Base-by-base conservation (phyloP, 2,888 invertebrate species). In the Lithophane ornitopus region DNA sequence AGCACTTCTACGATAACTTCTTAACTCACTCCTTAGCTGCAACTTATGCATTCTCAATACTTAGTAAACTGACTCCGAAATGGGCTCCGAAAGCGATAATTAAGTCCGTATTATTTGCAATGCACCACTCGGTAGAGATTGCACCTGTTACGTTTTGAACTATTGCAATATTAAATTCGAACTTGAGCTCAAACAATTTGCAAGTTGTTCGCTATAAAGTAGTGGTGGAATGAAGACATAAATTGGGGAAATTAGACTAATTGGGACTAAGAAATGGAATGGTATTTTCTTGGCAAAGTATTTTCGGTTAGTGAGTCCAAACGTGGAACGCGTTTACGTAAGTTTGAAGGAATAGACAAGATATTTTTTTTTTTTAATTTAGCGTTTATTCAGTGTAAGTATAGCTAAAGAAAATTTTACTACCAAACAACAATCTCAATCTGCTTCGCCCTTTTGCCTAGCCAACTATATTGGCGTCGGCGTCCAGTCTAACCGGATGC, bases 101-200 rank as follows among this genome's bases (percentile, higher is more conserved):
- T 85, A 85, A 76, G 63, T 73, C 28, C 39, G 59, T 62, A 54
- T 81, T 84, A 72, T 84, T 77, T 81, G 76, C 81, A 61, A 70
- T 71, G 65, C 80, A 41, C 52, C 56, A 70, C 52, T 74, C 16
- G 59, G 63, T n/a, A 14, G 44, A n/a, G 44, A 70, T 56, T 81
- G 81, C 81, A 81, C 84, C 84, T 81, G 81, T 80, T 81, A 81
- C 81, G 3, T 69, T 70, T n/a, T 70, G 70, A 80, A 81, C 70
- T 80, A 80, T 74, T 70, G 80, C 67, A 41, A 28, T 74, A 84
- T 81, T 84, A 68, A 81, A 71, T 80, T 75, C n/a, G 22, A 63
- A 80, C 26, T 79, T 34, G n/a, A 73, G 65, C 73, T 58, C 19
- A 62, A 72, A 72, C 66, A 63, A 73, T 69, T 83, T 66, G 59